Conservation (phyloP, 2,888 invertebrate genomes). For the Nephrocerus scutellatus region DNA sequence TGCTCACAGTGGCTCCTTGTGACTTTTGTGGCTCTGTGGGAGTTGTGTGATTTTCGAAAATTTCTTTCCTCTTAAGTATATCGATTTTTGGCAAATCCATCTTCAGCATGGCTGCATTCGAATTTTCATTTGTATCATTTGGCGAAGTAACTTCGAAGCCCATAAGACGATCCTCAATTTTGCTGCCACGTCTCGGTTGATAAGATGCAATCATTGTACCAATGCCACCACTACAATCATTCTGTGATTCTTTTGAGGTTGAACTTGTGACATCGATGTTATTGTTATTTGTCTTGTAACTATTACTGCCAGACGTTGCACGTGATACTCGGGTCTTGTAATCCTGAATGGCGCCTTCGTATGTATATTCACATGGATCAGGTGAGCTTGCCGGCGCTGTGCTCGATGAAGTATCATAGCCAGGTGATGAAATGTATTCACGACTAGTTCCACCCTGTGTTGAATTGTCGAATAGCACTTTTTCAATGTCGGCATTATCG, state of each 20-base stretch:
- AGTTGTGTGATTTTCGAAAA: conserved; percentile 62
- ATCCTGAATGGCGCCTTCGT: conserved; percentile 80
- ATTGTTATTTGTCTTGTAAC: conserved; percentile 8
- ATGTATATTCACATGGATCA: conserved; percentile 73
- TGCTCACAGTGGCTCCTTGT: conserved; percentile 14
- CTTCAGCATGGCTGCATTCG: conserved; percentile 36
- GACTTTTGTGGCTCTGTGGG: conserved; percentile 24
- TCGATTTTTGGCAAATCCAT: conserved; percentile 71
- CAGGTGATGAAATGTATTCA: conserved; percentile 47
- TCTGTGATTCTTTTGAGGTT: conserved; percentile 49
- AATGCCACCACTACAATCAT: conserved; percentile 38
- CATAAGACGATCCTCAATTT: conserved; percentile 58
- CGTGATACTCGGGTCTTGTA: conserved; percentile 71
- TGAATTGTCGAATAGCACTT: conserved; percentile 33
- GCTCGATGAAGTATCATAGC: conserved; percentile 63
- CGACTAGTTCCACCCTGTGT: conserved; percentile 30
- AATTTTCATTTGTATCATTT: conserved; percentile 43
- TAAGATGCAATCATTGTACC: conserved; percentile 43
- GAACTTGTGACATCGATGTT: conserved; percentile 24
- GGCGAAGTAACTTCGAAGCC: conserved; percentile 52
- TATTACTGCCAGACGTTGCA: conserved; percentile 37
- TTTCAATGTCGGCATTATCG: conserved; percentile 53
- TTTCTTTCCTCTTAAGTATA: conserved; percentile 71
- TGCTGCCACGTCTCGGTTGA: conserved; percentile 48
- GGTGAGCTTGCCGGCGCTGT: conserved; percentile 62